Evolutionary conservation across 2,888 invertebrate species (phyloP), one percentile per base, ranked within the genome.

Genomic region (Agriopis aurantiaria): DNA sequence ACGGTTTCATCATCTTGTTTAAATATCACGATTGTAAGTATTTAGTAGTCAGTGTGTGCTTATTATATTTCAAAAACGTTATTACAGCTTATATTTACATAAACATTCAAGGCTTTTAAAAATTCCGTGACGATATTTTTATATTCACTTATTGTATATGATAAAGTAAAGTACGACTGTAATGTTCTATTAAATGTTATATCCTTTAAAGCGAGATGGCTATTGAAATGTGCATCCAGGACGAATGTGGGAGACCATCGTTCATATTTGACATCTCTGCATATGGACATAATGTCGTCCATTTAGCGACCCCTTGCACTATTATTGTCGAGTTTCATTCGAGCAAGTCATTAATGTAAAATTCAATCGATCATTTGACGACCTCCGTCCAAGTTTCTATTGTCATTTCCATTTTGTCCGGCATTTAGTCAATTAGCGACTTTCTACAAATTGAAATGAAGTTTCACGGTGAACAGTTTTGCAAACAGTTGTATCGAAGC

Each of bases 1-100:
- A 91, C 91, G 88, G 90, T 91, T 91, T 91, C 90, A 91, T 91
- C 90, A 90, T 91, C 85, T 83, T 84, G 86, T 86, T 85, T 89
- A 89, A 91, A 91, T 88, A 89, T 88, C 87, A 88, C 87, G 87
- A 86, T 80, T 82, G 76, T 80, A 80, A 80, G 74, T 81, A 81
- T 80, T 82, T 79, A 82, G 77, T 79, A 74, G 76, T 79, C 81
- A 75, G 72, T 82, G 80, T 80, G 77, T 79, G 69, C 63, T 64
- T 83, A 81, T 80, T 81, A 78, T 80, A 79, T 83, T 85, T 80
- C 75, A 74, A 78, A 80, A 83, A 66, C 58, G 43, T 81, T 82
- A 78, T 77, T 80, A 80, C 75, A 73, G 74, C 73, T 76, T 72
- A 69, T 77, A 68, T 78, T 80, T 78, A 78, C 78, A 73, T 75